Conservation (phyloP, 2,888 invertebrate species). For the Drosophila niveifrons region DNA sequence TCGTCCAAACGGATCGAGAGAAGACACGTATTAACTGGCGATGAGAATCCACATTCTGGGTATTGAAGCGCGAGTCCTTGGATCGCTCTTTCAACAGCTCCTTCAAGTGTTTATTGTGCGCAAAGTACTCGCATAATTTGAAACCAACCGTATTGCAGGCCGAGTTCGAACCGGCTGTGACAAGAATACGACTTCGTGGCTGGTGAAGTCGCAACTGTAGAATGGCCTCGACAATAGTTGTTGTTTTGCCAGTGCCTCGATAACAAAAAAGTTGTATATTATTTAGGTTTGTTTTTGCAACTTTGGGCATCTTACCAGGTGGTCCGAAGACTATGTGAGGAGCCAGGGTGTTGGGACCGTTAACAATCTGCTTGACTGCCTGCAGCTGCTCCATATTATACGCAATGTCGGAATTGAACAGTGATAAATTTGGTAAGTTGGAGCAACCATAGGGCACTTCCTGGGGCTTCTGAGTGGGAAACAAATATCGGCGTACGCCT, state of each 20-base stretch:
- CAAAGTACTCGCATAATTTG: conserved; percentile 84
- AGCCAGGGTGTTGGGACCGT: conserved; percentile 87
- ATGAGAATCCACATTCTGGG: conserved; percentile 55
- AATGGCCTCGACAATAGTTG: conserved; percentile 90
- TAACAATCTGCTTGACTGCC: conserved; percentile 89
- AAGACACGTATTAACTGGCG: conserved; percentile 85
- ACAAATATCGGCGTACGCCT: conserved; percentile 65
- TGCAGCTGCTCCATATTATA: conserved; percentile 88
- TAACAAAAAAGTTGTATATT: not conserved
- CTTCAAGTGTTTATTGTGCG: conserved; percentile 46
- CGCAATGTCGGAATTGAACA: conserved; percentile 84
- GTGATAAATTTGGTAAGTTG: not conserved
- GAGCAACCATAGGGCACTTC: too few species aligned
- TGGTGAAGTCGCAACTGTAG: conserved; percentile 87
- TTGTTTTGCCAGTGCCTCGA: conserved; percentile 90
- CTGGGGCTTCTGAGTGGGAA: conserved; percentile 48
- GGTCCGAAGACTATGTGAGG: conserved; percentile 97
- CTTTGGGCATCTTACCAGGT: conserved; percentile 88
- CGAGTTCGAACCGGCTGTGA: conserved; percentile 90
- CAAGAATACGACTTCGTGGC: conserved; percentile 86
- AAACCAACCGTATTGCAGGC: conserved; percentile 89
- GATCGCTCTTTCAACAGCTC: conserved; percentile 20
- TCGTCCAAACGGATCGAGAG: conserved; percentile 80
- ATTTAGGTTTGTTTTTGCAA: not conserved
- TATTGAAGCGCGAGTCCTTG: conserved; percentile 5